A percentile compares a stretch with the other conserved stretches of the same genome.
Evolutionary conservation across 2,113 vertebrate genomes (phyloP).

Genomic region (Pollimyrus isidori): DNA sequence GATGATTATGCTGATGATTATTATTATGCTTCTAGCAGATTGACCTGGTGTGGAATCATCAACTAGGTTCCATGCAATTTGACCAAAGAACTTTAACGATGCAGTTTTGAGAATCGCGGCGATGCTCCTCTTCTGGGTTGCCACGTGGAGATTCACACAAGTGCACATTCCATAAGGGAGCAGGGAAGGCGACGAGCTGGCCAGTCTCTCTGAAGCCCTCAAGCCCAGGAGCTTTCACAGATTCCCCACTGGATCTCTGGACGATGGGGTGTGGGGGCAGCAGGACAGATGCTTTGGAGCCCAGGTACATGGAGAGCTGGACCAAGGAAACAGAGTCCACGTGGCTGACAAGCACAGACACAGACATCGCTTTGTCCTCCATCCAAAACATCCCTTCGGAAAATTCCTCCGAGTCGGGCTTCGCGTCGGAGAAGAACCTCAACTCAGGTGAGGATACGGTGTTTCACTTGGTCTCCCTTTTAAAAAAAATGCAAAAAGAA

Average conservation of each 20-base stretch:
- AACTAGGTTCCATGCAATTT: not conserved
- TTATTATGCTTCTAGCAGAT: not conserved
- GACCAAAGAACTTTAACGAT: not conserved
- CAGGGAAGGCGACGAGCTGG: not conserved
- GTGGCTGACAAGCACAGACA: constrained; percentile 66
- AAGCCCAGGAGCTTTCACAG: not conserved
- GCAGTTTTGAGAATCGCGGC: not conserved
- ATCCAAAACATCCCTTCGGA: constrained; percentile 66
- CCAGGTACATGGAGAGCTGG: constrained; percentile 68
- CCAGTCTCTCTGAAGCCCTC: not conserved
- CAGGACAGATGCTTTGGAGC: constrained; percentile 66
- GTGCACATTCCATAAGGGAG: not conserved
- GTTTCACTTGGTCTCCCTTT: not conserved
- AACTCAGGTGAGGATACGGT: constrained; percentile 45
- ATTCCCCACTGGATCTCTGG: not conserved
- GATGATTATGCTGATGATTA: not conserved
- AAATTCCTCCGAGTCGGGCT: constrained; percentile 49
- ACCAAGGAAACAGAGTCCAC: constrained; percentile 71
- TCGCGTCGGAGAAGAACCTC: constrained; percentile 52
- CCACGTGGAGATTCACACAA: not conserved
- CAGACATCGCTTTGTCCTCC: constrained; percentile 65
- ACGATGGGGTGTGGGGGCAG: constrained; percentile 68
- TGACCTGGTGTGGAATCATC: not conserved
- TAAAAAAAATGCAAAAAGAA: not conserved
- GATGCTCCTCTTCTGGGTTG: not conserved